Percentiles rank a stretch among this genome's conserved stretches.
Conservation (phyloP, 2,888 invertebrate species). For the Athalia cordata region DNA sequence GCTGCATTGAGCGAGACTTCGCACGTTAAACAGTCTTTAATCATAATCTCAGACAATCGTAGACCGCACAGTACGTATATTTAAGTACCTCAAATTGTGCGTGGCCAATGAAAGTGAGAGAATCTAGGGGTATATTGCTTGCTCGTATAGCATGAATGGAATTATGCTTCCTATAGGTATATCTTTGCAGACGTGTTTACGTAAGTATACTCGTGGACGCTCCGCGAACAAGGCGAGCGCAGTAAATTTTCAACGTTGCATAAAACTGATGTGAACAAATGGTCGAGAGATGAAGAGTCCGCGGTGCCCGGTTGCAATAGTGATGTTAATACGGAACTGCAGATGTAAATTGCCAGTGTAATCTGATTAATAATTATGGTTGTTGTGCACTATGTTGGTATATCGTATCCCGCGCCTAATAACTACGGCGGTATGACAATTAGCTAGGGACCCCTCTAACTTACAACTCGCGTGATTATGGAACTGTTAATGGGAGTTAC, state of each 20-base stretch:
- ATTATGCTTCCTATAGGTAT: not conserved
- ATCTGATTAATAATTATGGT: conserved; percentile 49
- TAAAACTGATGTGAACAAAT: conserved; percentile 10
- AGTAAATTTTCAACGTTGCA: conserved; percentile 9
- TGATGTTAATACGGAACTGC: conserved; percentile 25
- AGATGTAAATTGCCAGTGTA: conserved; percentile 43
- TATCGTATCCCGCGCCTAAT: conserved; percentile 46
- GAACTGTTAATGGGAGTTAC: conserved; percentile 52
- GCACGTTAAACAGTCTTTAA: conserved; percentile 34
- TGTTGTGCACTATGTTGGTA: conserved; percentile 38
- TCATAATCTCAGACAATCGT: conserved; percentile 33
- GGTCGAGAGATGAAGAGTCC: not conserved
- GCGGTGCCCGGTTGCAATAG: not conserved
- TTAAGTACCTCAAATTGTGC: conserved; percentile 34
- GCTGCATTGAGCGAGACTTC: conserved; percentile 21
- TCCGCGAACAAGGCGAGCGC: not conserved
- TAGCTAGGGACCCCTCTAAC: conserved; percentile 53
- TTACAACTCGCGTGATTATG: conserved; percentile 51
- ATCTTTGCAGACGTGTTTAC: not conserved
- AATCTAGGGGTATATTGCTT: conserved; percentile 7
- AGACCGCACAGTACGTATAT: conserved; percentile 1
- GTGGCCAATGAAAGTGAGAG: conserved; percentile 26
- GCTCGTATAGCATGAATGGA: not conserved
- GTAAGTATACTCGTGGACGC: conserved; percentile 2
- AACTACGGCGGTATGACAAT: conserved; percentile 52